These are phyloP conservation scores for Chloroceryle inda DNA, from an alignment of 2,797 vertebrate genomes.

Conservation along the genomic window DNA sequence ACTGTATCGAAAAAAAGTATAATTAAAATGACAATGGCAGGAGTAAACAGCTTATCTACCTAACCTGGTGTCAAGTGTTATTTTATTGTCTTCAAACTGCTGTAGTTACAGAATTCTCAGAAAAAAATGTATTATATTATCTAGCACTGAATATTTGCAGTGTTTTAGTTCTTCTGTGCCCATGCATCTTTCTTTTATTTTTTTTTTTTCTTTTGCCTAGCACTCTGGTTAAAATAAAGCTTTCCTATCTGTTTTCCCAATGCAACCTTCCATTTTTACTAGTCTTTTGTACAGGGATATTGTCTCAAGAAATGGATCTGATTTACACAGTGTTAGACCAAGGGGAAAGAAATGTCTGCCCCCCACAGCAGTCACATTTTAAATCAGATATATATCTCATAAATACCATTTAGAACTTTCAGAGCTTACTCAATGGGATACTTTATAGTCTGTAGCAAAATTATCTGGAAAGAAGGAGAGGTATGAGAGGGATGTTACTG, in stretches of 20 bases:
- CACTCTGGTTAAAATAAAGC: not conserved
- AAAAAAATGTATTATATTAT: not conserved
- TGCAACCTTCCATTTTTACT: conserved; percentile 33
- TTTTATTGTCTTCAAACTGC: not conserved
- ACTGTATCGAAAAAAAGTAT: not conserved
- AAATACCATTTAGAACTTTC: conserved; percentile 78
- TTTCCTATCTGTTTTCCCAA: not conserved
- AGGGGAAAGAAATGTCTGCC: conserved; percentile 58
- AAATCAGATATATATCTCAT: conserved; percentile 74
- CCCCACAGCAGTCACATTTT: conserved; percentile 56
- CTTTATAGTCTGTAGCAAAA: conserved; percentile 73
- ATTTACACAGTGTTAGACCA: conserved; percentile 54
- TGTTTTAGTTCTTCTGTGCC: not conserved
- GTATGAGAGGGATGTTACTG: conserved; percentile 32
- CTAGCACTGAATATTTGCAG: not conserved
- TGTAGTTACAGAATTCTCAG: not conserved
- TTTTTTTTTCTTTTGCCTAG: not conserved
- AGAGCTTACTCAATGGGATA: conserved; percentile 75
- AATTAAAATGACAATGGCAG: conserved; percentile 2
- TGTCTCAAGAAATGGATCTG: conserved; percentile 15
- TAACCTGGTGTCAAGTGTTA: not conserved
- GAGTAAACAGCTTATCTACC: not conserved
- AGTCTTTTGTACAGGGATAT: not conserved
- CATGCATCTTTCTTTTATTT: not conserved
- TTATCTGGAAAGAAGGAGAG: conserved; percentile 52